Percentiles rank a stretch among this genome's conserved stretches.
phyloP scores from a whole-genome alignment of 2,113 vertebrate genomes.

The Labeo rohita region DNA sequence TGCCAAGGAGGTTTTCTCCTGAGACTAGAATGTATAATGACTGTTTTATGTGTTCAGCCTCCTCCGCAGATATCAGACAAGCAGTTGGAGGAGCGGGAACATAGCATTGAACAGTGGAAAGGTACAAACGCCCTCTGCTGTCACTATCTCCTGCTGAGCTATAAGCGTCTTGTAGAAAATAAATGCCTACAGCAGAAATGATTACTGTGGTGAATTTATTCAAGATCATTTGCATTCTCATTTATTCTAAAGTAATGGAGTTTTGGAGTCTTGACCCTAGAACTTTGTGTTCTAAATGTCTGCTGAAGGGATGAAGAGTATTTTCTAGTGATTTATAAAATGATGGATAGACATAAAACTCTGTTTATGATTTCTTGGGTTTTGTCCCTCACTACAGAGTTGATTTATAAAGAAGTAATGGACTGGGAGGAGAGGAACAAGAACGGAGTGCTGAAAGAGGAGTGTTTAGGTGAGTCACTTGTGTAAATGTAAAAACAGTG shows the following conservation, averaged over 20 bases:
- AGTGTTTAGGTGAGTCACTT: constrained; percentile 87
- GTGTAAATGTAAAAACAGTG: background rate
- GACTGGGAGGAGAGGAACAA: constrained; percentile 98
- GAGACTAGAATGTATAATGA: background rate
- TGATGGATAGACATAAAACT: background rate
- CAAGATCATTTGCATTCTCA: constrained; percentile 14
- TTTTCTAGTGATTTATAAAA: constrained; percentile 1
- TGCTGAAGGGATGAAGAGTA: background rate
- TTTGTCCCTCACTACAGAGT: constrained; percentile 72
- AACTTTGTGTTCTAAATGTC: background rate
- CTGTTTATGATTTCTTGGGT: background rate
- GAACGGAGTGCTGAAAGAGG: constrained; percentile 94
- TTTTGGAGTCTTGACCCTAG: background rate
- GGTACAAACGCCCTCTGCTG: constrained; percentile 71
- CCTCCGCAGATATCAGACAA: constrained; percentile 97
- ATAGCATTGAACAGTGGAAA: constrained; percentile 98
- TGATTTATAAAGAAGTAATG: constrained; percentile 98
- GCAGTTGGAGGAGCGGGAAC: constrained; percentile 94
- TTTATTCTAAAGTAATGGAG: background rate
- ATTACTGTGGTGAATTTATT: background rate
- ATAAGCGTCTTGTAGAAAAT: constrained; percentile 1
- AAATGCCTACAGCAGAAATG: background rate
- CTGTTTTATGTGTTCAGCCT: constrained; percentile 78
- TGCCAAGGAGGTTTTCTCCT: background rate
- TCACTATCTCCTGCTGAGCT: background rate